Percentiles rank a stretch among this genome's conserved stretches.
Conservation (phyloP, 1,140 invertebrate species). For the Adoxophyes honmai region DNA sequence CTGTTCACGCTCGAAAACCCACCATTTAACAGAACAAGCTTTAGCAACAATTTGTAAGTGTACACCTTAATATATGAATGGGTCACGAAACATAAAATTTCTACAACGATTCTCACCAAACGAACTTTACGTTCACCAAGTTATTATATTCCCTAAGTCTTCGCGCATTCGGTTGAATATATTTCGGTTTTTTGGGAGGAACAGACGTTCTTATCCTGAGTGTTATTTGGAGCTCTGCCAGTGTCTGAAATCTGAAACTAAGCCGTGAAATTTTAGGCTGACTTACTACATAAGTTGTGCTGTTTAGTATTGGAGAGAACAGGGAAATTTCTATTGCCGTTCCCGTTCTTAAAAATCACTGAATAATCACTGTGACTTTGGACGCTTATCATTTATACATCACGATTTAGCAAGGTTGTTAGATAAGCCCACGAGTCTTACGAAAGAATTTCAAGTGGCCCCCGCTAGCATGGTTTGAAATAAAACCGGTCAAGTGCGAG, state of each 20-base stretch:
- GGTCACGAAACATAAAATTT: constrained; percentile 8
- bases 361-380: background rate
- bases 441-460: too few species aligned
- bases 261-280: constrained; percentile 14
- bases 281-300: background rate
- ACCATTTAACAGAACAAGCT: constrained; percentile 3
- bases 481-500: too few species aligned
- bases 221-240: background rate
- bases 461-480: too few species aligned
- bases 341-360: background rate
- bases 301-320: background rate
- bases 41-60: constrained; percentile 18
- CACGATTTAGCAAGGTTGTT: too few species aligned
- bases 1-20: background rate
- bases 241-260: constrained; percentile 7
- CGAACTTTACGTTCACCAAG: too few species aligned
- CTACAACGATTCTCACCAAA: background rate
- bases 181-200: background rate
- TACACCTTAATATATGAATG: constrained; percentile 24
- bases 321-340: background rate
- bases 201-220: background rate
- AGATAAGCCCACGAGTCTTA: too few species aligned
- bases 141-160: too few species aligned
- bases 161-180: background rate
- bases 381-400: too few species aligned